phyloP scores from a whole-genome alignment of 2,797 vertebrate genomes.

The Sus cebifrons region DNA sequence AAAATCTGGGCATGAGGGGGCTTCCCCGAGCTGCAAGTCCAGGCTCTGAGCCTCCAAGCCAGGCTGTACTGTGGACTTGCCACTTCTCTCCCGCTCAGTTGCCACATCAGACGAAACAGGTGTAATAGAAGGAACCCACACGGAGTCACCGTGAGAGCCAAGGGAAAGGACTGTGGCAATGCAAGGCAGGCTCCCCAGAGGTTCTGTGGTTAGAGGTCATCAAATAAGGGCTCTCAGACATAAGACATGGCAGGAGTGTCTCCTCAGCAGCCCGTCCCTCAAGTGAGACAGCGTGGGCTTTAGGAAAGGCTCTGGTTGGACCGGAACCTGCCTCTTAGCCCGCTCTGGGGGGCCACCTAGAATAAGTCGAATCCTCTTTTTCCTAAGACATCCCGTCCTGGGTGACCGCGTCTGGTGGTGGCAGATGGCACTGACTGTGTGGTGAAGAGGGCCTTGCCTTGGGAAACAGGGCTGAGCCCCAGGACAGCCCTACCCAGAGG shows the following conservation, averaged over 20 bases:
- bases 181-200: neutral
- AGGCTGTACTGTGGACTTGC: neutral
- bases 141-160: neutral
- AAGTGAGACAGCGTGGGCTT: rapidly evolving
- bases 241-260: rapidly evolving
- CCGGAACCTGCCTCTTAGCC: neutral
- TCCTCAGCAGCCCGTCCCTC: rapidly evolving
- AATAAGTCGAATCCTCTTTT: neutral
- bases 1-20: neutral
- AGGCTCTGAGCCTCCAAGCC: neutral
- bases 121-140: neutral
- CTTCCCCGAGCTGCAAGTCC: neutral
- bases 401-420: neutral
- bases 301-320: neutral
- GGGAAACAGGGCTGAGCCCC: neutral
- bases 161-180: neutral
- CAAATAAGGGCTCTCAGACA: neutral
- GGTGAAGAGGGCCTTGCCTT: neutral
- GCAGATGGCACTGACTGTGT: neutral
- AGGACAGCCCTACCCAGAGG: neutral
- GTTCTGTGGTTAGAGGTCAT: neutral
- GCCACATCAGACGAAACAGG: neutral
- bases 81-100: neutral
- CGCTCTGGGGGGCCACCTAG: neutral
- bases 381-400: neutral